Conservation (phyloP, 2,888 invertebrate genomes). For the Pycnomerus fuliginosus region DNA sequence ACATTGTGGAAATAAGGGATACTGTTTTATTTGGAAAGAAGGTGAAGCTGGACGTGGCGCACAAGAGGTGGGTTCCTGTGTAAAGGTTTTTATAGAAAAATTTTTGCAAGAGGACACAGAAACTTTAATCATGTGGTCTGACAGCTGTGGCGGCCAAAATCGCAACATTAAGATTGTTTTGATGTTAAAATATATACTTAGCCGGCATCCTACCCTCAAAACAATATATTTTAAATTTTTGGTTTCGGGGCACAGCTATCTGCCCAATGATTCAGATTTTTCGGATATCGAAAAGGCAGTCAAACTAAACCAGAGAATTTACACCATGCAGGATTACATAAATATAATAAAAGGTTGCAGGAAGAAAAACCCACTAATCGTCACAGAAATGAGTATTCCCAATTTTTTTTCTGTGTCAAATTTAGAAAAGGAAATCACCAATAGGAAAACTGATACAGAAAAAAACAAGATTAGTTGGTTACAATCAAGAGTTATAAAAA, state of each 20-base stretch:
- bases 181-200: background rate
- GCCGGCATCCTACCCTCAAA: background rate
- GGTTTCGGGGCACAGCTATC: background rate
- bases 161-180: background rate
- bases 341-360: background rate
- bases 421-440: no score
- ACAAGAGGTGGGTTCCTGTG: background rate
- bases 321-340: background rate
- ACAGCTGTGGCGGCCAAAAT: background rate
- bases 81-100: background rate
- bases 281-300: background rate
- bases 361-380: background rate
- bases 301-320: background rate
- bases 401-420: no score
- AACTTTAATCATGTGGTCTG: background rate
- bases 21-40: background rate
- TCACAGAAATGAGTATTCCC: no score
- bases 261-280: background rate
- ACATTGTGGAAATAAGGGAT: background rate
- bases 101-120: background rate
- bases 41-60: background rate
- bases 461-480: no score
- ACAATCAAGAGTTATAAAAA: no score
- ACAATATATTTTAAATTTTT: background rate
- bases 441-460: no score